phyloP scores from a whole-genome alignment of 2,888 invertebrate species.

The Xestia sexstrigata region DNA sequence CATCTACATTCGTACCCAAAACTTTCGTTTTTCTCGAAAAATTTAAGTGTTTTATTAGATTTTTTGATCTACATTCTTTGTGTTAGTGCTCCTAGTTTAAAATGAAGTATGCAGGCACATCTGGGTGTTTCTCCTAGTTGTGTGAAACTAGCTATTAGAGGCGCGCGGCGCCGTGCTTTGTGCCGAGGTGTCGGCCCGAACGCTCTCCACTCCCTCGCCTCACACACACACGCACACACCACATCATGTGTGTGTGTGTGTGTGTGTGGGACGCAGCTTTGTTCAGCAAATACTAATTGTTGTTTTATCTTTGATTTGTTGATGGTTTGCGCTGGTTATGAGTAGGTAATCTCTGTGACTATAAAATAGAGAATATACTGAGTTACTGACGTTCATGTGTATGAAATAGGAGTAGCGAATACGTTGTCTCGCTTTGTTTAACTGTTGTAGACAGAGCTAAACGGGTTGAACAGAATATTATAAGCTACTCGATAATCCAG shows the following conservation, averaged over 20 bases:
- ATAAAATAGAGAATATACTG: neutral
- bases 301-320: constrained; percentile 61
- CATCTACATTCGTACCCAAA: neutral
- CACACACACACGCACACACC: constrained; percentile 29
- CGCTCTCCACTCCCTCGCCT: constrained; percentile 70
- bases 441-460: neutral
- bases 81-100: neutral
- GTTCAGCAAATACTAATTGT: constrained; percentile 58
- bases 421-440: neutral
- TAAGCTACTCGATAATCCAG: neutral
- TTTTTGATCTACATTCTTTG: neutral
- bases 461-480: neutral
- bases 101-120: constrained; percentile 55
- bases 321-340: constrained; percentile 6
- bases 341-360: constrained; percentile 14
- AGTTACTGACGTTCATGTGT: neutral
- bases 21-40: neutral
- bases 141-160: constrained; percentile 85
- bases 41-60: neutral
- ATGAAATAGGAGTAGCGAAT: neutral
- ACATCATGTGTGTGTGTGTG: constrained; percentile 4
- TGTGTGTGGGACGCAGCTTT: constrained; percentile 33
- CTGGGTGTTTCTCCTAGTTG: constrained; percentile 72
- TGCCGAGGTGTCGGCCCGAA: constrained; percentile 86
- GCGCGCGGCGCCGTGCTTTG: constrained; percentile 79